Evolutionary conservation across 2,888 invertebrate species (phyloP).

Genomic region (Podabrus alpinus): DNA sequence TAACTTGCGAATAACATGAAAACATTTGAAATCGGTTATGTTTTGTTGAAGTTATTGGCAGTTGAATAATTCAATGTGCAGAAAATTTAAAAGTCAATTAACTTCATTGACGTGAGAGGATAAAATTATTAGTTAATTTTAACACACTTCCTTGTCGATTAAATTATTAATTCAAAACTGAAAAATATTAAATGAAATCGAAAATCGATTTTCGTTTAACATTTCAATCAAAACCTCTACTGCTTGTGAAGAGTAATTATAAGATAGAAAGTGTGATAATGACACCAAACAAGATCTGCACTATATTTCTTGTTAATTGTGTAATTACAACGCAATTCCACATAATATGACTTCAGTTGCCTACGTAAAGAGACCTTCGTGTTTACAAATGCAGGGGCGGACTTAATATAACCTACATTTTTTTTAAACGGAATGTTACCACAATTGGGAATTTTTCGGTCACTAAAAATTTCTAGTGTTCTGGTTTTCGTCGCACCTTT

Average conservation of each 20-base stretch:
- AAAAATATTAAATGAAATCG: background rate
- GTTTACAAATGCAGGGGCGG: too few species aligned
- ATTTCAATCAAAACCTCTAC: background rate
- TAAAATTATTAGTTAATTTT: background rate
- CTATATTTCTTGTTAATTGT: background rate
- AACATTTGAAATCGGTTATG: too few species aligned
- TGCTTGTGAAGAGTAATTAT: background rate
- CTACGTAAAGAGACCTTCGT: too few species aligned
- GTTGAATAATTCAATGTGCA: too few species aligned
- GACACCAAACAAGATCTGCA: background rate
- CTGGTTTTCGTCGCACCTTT: too few species aligned
- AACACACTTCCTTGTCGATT: background rate
- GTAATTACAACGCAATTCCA: background rate
- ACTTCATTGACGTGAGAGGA: background rate
- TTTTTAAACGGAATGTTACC: background rate
- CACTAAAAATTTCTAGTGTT: background rate
- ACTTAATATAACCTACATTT: too few species aligned
- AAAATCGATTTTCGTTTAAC: background rate
- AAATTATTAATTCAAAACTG: background rate
- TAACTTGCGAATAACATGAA: too few species aligned
- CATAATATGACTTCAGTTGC: background rate
- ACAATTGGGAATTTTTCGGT: background rate
- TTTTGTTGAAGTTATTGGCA: too few species aligned
- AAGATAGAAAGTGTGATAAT: background rate
- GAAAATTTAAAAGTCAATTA: too few species aligned